A percentile compares a stretch with the other conserved stretches of the same genome.
These are phyloP conservation scores for Parotia lawesii DNA, from an alignment of 2,113 vertebrate species.

Conservation along the genomic window DNA sequence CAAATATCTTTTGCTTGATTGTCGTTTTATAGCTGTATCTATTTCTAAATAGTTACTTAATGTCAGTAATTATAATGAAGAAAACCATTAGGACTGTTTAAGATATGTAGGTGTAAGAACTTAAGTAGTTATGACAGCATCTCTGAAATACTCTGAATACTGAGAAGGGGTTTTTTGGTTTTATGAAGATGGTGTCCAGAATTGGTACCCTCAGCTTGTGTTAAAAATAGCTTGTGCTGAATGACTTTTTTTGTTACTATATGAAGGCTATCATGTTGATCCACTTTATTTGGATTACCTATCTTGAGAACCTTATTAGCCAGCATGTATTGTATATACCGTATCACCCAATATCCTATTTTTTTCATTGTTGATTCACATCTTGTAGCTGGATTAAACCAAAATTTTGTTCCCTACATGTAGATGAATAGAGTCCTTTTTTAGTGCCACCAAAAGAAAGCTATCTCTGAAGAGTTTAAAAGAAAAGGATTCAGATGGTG, in stretches of 20 bases:
- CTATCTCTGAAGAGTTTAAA: not conserved
- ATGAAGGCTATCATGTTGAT: not conserved
- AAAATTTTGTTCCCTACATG: not conserved
- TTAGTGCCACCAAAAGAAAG: not conserved
- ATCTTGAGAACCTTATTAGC: not conserved
- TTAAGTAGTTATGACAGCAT: not conserved
- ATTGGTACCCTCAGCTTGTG: not conserved
- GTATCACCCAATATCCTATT: not conserved
- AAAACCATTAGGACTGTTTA: not conserved
- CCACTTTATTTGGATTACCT: not conserved
- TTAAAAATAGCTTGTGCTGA: not conserved
- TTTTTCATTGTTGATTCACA: not conserved
- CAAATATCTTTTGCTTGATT: not conserved
- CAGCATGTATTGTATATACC: not conserved
- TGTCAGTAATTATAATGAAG: not conserved
- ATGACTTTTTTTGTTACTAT: not conserved
- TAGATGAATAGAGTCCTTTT: not conserved
- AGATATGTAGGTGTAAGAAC: fast-evolving
- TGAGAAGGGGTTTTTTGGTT: not conserved
- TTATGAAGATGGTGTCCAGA: not conserved
- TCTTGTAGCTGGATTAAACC: not conserved
- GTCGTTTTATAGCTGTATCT: not conserved
- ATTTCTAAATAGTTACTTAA: not conserved
- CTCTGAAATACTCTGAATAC: not conserved
- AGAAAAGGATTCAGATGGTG: not conserved